Base-by-base conservation (phyloP, 2,797 vertebrate species). In the Holocentrus rufus region DNA sequence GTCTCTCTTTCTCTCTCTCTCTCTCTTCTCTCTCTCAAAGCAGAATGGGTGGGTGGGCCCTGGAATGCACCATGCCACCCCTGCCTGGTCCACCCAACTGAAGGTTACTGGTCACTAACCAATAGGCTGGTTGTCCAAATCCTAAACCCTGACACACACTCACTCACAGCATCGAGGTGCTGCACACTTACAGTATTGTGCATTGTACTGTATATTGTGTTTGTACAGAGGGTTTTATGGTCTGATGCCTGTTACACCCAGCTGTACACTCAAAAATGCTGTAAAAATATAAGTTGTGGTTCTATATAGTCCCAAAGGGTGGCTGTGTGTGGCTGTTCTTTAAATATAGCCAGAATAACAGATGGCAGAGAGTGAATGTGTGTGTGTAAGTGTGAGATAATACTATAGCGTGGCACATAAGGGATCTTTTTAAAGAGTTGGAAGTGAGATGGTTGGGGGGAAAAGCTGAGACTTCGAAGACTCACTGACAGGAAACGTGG, bases 41-140 rank as follows among this genome's bases (percentile, higher is more conserved):
- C 72, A 82, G 80, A 87, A 84, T 20, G 58, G 81, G 81, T 79
- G 75, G 83, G 82, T 76, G 54, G 15, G 50, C 31, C 23, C 34
- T 54, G 75, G 82, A 88, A 87, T 88, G 82, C 73, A 69, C 67
- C 71, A 36, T 65, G 64, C 76, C 64, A 72, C 62, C 76, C 74
- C 69, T 66, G 63, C 74, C 67, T 57, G 14, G 73, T 86, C 72
- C 77, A 80, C 73, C 78, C 72, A 62, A 47, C 54, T 39, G 7
- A 61, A 78, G 81, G 72, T 66, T 69, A 73, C 65, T 69, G 72
- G 77, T 10, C 39, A 11, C 39, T 42, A 87, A 80, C 78, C 17
- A 56, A 78, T 25, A 31, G 61, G 68, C 54, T 69, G 72, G 78
- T 54, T 79, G 80, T 73, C 76, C n/a, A 69, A 31, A 36, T 59